Evolutionary conservation across 2,113 vertebrate species (phyloP).

Genomic region (Accipiter cooperii): DNA sequence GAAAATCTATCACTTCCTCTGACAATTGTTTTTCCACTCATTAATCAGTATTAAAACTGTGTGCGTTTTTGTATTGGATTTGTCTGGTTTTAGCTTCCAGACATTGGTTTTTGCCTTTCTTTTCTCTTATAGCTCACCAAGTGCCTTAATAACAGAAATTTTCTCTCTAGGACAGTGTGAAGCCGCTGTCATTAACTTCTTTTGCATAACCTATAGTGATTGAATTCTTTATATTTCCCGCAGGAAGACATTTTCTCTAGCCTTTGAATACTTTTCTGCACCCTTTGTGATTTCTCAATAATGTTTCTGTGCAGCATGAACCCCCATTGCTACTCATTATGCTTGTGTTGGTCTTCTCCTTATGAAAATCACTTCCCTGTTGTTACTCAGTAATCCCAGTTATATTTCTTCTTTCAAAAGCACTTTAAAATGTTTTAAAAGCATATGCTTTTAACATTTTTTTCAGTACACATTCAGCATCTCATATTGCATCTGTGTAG

Average conservation of each 20-base stretch:
- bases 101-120: neutral
- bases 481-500: neutral
- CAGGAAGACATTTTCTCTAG: neutral
- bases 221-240: neutral
- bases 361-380: neutral
- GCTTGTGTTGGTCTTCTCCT: neutral
- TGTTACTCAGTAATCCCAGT: neutral
- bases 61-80: neutral
- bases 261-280: constrained; percentile 8
- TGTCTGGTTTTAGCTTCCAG: constrained; percentile 6
- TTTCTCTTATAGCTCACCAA: neutral
- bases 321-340: neutral
- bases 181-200: neutral
- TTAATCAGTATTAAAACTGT: neutral
- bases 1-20: neutral
- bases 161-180: neutral
- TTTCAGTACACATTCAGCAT: neutral
- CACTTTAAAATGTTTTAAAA: neutral
- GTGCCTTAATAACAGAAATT: neutral
- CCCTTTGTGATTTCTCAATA: constrained; percentile 1
- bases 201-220: neutral
- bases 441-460: neutral
- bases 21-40: neutral
- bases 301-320: neutral
- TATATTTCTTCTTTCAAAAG: neutral